Conservation (phyloP, 2,888 invertebrate species). For the Lasioglossum leucozonium region DNA sequence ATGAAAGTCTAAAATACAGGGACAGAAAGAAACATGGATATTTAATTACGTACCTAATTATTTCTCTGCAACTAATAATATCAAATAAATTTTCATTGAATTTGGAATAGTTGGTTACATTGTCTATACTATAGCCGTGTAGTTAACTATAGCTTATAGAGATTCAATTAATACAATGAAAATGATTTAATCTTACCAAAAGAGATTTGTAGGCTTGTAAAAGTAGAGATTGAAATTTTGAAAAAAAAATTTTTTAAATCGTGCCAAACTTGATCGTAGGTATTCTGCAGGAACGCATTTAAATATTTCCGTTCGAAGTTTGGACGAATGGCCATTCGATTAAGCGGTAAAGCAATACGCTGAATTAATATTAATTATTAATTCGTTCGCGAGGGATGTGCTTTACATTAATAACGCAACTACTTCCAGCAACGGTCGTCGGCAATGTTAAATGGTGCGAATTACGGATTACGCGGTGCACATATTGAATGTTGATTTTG, state of each 20-base stretch:
- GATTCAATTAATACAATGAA: not conserved
- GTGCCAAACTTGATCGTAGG: not conserved
- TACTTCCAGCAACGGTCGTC: constrained; percentile 15
- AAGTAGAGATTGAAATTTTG: no score
- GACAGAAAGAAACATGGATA: no score
- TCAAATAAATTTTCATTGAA: no score
- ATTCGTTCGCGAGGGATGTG: constrained; percentile 3
- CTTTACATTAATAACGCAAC: constrained; percentile 32
- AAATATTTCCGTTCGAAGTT: not conserved
- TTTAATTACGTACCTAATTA: no score
- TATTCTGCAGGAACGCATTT: not conserved
- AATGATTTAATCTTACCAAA: not conserved
- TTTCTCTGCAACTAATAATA: no score
- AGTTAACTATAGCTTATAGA: not conserved
- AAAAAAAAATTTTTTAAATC: not conserved
- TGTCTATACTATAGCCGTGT: not conserved
- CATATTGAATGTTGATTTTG: constrained; percentile 56
- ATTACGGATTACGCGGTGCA: constrained; percentile 34
- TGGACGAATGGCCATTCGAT: not conserved
- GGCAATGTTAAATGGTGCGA: constrained; percentile 37
- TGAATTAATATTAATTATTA: constrained; percentile 24
- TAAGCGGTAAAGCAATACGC: constrained; percentile 10
- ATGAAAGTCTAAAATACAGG: no score
- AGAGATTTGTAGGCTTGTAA: not conserved
- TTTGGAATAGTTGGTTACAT: no score